These are phyloP conservation scores for Polydrusus tereticollis DNA, from an alignment of 2,888 invertebrate genomes.

Conservation along the genomic window DNA sequence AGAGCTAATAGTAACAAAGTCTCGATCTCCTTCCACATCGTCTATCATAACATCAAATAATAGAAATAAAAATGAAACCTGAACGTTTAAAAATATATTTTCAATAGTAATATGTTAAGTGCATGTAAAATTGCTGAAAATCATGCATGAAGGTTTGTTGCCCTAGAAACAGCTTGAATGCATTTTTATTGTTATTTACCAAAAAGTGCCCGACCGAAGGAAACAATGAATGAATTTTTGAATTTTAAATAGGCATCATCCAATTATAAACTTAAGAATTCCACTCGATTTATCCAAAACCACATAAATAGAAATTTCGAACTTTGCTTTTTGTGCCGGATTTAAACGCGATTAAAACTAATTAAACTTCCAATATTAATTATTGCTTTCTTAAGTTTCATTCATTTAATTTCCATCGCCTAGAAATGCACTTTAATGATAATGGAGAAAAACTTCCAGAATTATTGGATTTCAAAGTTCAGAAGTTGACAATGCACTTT, in stretches of 20 bases:
- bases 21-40: no score
- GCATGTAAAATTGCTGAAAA: no score
- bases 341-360: conserved; percentile 7
- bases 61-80: no score
- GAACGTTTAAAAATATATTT: no score
- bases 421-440: not conserved
- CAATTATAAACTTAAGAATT: conserved; percentile 12
- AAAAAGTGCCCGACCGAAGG: no score
- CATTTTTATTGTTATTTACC: no score
- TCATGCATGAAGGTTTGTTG: no score
- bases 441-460: not conserved
- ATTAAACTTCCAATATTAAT: conserved; percentile 2
- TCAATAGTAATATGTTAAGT: no score
- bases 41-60: no score
- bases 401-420: conserved; percentile 6
- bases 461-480: not conserved
- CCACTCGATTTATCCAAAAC: conserved; percentile 1
- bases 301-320: conserved; percentile 6
- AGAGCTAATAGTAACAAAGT: no score
- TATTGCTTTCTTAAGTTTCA: conserved; percentile 8
- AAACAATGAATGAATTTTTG: not conserved
- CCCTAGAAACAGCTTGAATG: no score
- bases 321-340: conserved; percentile 6
- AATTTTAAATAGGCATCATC: not conserved
- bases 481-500: no score